Evolutionary conservation across 2,113 vertebrate species (phyloP), one percentile per base, ranked within the genome.

Genomic region (Athene cunicularia): DNA sequence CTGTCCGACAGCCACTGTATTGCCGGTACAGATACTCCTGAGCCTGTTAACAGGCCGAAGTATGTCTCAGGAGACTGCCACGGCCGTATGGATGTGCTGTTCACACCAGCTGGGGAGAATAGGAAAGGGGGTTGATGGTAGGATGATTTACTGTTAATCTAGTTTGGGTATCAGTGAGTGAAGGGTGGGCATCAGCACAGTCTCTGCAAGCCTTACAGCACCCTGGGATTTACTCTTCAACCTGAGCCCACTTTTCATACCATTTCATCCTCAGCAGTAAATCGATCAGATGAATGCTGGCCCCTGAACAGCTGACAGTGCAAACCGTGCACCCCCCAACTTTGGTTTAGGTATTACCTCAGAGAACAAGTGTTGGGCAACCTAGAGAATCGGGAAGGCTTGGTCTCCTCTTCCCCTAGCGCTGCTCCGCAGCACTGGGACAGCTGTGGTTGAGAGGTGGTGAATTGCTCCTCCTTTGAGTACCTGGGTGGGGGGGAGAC

Each of bases 141-240:
- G 58, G 32, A 21, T 56, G 47, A 41, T 64, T 56, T 82, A 52
- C 5, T 30, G 5, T 71, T 90, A 28, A 68, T 28, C 22, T 41
- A 32, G 7, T 23, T 9, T 55, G 43, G 21, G 53, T 62, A 68
- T 76, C 58, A 63, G 7, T 52, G 53, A 47, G 33, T n/a, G 28
- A 53, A 80, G 56, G 24, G 11, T 6, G 18, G 30, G 6, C 22
- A 37, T 39, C 28, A 49, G 67, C 53, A 72, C 8, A 64, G 33
- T 11, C 30, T 16, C 15, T 8, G 9, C 20, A 59, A 72, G 52
- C 43, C 66, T 68, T 72, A 41, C 15, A 63, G 58, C 23, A 58
- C 23, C 23, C 12, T 0, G 0, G 39, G 26, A 21, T 64, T 84
- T 77, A 30, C 0, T 0, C 22, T 71, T 13, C 3, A 3, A 28